Evolutionary conservation across 2,888 invertebrate species (phyloP).

Genomic region (Venusia cambrica): DNA sequence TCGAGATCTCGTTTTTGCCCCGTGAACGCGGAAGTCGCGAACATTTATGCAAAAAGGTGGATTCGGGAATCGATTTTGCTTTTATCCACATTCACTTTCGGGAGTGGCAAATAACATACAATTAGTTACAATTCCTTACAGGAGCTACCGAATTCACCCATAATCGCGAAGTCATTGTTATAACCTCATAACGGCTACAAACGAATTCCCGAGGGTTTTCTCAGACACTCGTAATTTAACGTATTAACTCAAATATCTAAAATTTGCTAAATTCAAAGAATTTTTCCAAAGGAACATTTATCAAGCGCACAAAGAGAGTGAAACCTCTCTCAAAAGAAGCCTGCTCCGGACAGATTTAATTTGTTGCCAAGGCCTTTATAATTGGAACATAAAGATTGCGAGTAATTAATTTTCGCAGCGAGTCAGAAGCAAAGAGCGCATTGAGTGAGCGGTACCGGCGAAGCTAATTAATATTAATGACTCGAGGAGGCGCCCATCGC

Average conservation of each 20-base stretch:
- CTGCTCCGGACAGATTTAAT: constrained; percentile 81
- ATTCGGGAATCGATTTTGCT: constrained; percentile 68
- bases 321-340: constrained; percentile 79
- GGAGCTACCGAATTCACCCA: constrained; percentile 45
- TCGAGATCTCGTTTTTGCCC: constrained; percentile 70
- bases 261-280: constrained; percentile 72
- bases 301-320: constrained; percentile 80
- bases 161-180: constrained; percentile 56
- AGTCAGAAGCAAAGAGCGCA: constrained; percentile 79
- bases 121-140: constrained; percentile 60
- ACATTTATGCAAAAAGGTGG: constrained; percentile 75
- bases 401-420: constrained; percentile 81
- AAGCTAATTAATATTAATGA: constrained; percentile 80
- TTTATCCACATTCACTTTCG: constrained; percentile 56
- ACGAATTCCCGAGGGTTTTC: constrained; percentile 41
- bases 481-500: constrained; percentile 56
- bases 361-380: constrained; percentile 82
- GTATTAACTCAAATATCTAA: constrained; percentile 66
- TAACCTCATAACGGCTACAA: constrained; percentile 44
- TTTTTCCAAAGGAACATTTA: constrained; percentile 75
- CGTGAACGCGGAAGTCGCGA: constrained; percentile 70
- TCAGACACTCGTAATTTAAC: constrained; percentile 62
- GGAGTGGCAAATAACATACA: constrained; percentile 63
- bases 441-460: constrained; percentile 62
- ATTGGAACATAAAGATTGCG: constrained; percentile 82